Percentiles rank a stretch among this genome's conserved stretches.
phyloP scores from a whole-genome alignment of 2,888 invertebrate species.

The Pediacus dermestoides region DNA sequence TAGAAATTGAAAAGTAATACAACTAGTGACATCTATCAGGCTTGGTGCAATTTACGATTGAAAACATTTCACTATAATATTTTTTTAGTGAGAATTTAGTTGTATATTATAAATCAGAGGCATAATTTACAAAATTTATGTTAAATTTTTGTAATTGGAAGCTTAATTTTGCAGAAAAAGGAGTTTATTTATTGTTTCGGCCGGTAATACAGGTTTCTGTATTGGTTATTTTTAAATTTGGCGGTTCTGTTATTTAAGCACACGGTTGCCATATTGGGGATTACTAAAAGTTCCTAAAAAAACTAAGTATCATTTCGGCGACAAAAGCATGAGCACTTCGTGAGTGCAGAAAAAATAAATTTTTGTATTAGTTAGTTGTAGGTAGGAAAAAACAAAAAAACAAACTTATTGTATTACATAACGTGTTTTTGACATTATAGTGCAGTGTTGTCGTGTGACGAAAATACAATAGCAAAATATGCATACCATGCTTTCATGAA shows the following conservation, averaged over 20 bases:
- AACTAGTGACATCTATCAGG: too few relatives aligned
- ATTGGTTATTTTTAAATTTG: constrained; percentile 7
- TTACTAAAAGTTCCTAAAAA: constrained; percentile 10
- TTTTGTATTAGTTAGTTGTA: constrained; percentile 9
- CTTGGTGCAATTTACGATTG: too few relatives aligned
- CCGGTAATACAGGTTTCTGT: too few relatives aligned
- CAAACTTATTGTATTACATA: constrained; percentile 23
- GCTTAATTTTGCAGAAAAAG: too few relatives aligned
- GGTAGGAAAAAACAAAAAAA: constrained; percentile 10
- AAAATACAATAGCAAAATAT: constrained; percentile 26
- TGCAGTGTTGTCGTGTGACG: constrained; percentile 23
- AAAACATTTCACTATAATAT: too few relatives aligned
- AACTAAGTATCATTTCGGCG: neutral
- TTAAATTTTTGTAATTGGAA: too few relatives aligned
- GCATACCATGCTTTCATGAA: constrained; percentile 48
- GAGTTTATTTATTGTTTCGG: too few relatives aligned
- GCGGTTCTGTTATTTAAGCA: constrained; percentile 1
- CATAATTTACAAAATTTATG: too few relatives aligned
- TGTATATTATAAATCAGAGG: too few relatives aligned
- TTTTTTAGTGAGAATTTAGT: too few relatives aligned
- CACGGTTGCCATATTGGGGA: constrained; percentile 6
- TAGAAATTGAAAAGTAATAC: too few relatives aligned
- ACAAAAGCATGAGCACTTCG: constrained; percentile 10
- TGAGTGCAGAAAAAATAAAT: constrained; percentile 6
- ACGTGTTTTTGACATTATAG: constrained; percentile 23